A percentile compares a stretch with the other conserved stretches of the same genome.
phyloP scores from a whole-genome alignment of 2,888 invertebrate genomes.

The Pseudoips prasinana region DNA sequence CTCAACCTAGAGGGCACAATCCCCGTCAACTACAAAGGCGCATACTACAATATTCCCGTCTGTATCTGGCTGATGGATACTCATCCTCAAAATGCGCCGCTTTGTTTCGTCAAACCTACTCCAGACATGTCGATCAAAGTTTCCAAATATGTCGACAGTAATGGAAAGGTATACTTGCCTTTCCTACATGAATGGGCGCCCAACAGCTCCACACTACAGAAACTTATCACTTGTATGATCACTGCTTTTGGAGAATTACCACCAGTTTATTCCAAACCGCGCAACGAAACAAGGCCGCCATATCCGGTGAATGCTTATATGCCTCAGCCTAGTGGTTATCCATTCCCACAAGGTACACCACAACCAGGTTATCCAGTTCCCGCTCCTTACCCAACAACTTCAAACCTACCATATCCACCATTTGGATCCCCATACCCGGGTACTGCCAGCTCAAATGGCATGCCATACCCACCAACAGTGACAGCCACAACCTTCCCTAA shows the following conservation, averaged over 20 bases:
- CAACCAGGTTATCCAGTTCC: slow-evolving; percentile 43
- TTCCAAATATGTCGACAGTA: slow-evolving; percentile 96
- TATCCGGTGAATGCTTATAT: slow-evolving; percentile 78
- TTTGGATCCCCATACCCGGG: slow-evolving; percentile 69
- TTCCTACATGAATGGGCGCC: slow-evolving; percentile 96
- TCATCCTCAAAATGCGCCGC: slow-evolving; percentile 97
- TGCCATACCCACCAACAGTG: slow-evolving; percentile 50
- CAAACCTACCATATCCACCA: slow-evolving; percentile 77
- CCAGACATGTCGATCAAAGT: slow-evolving; percentile 97
- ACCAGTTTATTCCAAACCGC: slow-evolving; percentile 93
- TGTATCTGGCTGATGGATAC: slow-evolving; percentile 98
- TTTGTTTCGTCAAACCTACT: slow-evolving; percentile 97
- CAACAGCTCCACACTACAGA: slow-evolving; percentile 92
- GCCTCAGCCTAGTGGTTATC: slow-evolving; percentile 72
- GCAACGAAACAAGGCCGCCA: slow-evolving; percentile 81
- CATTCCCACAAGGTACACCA: slow-evolving; percentile 46
- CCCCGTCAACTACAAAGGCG: slow-evolving; percentile 94
- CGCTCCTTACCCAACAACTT: slow-evolving; percentile 68
- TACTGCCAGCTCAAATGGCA: slow-evolving; percentile 41
- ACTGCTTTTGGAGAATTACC: slow-evolving; percentile 97
- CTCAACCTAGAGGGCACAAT: slow-evolving; percentile 95
- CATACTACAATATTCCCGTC: slow-evolving; percentile 97
- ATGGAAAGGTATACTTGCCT: slow-evolving; percentile 97
- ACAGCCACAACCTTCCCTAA: slow-evolving; percentile 55
- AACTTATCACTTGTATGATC: slow-evolving; percentile 95